Evolutionary conservation across 2,888 invertebrate genomes (phyloP).

Genomic region (Fragum sueziense): DNA sequence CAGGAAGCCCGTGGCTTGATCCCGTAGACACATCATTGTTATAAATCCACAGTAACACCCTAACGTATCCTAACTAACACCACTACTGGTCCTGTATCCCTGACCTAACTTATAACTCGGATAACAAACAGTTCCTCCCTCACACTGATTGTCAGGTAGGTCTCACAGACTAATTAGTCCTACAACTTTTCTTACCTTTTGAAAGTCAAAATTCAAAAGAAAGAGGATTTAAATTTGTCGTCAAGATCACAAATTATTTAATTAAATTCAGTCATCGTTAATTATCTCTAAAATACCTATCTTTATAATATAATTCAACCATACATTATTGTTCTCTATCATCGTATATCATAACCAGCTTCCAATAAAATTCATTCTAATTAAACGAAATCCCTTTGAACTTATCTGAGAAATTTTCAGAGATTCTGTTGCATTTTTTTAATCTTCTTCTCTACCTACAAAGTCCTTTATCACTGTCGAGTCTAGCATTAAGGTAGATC

Average conservation of each 20-base stretch:
- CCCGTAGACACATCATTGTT: conserved; percentile 69
- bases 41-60: neutral
- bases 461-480: neutral
- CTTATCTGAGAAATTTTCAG: neutral
- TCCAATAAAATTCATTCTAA: neutral
- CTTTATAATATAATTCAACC: conserved; percentile 1
- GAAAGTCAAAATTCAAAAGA: neutral
- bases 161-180: neutral
- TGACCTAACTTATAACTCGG: neutral
- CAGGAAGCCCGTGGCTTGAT: conserved; percentile 67
- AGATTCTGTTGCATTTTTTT: conserved; percentile 22
- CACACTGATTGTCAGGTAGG: neutral
- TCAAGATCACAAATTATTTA: neutral
- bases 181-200: neutral
- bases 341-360: neutral
- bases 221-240: neutral
- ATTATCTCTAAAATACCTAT: neutral
- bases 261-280: conserved; percentile 9
- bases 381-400: conserved; percentile 10
- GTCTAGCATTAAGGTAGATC: neutral
- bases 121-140: neutral
- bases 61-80: neutral
- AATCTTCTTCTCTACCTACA: conserved; percentile 11
- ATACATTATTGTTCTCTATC: neutral
- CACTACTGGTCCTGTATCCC: neutral